Evolutionary conservation across 1,140 invertebrate species (phyloP).

Genomic region (Conopomorpha cramerella): DNA sequence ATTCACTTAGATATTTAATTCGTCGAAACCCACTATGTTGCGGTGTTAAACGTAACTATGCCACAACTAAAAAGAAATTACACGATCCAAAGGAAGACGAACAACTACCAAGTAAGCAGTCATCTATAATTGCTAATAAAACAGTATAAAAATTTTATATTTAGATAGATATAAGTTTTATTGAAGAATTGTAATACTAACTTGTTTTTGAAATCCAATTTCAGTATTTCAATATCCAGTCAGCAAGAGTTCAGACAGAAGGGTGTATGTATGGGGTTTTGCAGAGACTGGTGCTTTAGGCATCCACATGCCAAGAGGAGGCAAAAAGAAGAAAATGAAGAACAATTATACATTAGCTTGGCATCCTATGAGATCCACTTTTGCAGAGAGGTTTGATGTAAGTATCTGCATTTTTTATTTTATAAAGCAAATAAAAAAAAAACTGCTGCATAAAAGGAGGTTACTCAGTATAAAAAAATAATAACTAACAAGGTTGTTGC

Average conservation of each 20-base stretch:
- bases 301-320: constrained; percentile 52
- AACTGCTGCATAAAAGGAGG: not conserved
- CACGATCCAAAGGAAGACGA: constrained; percentile 32
- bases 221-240: constrained; percentile 49
- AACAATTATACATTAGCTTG: constrained; percentile 53
- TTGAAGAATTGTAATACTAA: too few species aligned
- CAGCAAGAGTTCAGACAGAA: constrained; percentile 40
- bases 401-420: constrained; percentile 33
- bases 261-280: constrained; percentile 78
- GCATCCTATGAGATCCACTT: constrained; percentile 68
- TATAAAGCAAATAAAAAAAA: not conserved
- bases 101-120: constrained; percentile 31
- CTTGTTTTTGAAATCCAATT: too few species aligned
- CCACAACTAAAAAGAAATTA: constrained; percentile 42
- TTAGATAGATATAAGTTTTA: too few species aligned
- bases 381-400: constrained; percentile 70
- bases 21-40: constrained; percentile 10
- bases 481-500: too few species aligned
- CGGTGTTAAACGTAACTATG: constrained; percentile 15
- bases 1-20: constrained; percentile 19
- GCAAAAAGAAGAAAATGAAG: constrained; percentile 36
- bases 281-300: constrained; percentile 78
- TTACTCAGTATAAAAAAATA: not conserved
- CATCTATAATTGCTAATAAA: constrained; percentile 4
- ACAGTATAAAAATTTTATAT: too few species aligned